Base-by-base conservation (phyloP, 2,113 vertebrate species). In the Mionectes macconnelli region DNA sequence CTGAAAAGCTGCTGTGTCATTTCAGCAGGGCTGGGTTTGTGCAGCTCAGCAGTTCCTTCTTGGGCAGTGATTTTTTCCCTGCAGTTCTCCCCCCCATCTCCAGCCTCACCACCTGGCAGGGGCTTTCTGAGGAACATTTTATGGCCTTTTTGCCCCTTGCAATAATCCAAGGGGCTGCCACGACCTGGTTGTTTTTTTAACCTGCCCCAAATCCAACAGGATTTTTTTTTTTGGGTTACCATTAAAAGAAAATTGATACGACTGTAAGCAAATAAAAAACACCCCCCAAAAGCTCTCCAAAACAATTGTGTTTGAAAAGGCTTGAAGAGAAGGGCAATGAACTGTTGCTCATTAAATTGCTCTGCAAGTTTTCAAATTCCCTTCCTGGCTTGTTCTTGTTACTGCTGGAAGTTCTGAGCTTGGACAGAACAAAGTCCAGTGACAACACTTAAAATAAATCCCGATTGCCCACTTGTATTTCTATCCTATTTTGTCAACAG, bases 91-190 rank as follows among this genome's bases (percentile, higher is more conserved):
- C 78, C 70, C 80, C 44, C 44, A 63, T 77, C 64, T 96, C 75
- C 94, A 97, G 85, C 89, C 87, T 97, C 92, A 94, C 72, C 14
- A 96, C 86, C 84, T 92, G 87, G n/a, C 70, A n/a, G 14, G n/a
- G 33, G 22, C 39, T 50, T 49, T 64, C 78, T 35, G n/a, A 89
- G 30, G 72, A 86, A 52, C 8, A 23, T 39, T 49, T 55, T 49
- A 30, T 66, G 9, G n/a, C 27, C 7, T 42, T 95, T 91, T 23
- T 87, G 56, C 30, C 33, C 79, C 72, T 83, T 80, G 63, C 20
- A 78, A 40, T 39, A 94, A 59, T 78, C 80, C 89, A 89, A 62
- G 67, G 70, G 12, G 53, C 18, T 35, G 74, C 77, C 80, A 74
- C 12, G 89, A 62, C 60, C 85, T 96, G 40, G 6, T 3, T 20